phyloP scores from a whole-genome alignment of 1,140 invertebrate genomes.

The Meloidogyne exigua region DNA sequence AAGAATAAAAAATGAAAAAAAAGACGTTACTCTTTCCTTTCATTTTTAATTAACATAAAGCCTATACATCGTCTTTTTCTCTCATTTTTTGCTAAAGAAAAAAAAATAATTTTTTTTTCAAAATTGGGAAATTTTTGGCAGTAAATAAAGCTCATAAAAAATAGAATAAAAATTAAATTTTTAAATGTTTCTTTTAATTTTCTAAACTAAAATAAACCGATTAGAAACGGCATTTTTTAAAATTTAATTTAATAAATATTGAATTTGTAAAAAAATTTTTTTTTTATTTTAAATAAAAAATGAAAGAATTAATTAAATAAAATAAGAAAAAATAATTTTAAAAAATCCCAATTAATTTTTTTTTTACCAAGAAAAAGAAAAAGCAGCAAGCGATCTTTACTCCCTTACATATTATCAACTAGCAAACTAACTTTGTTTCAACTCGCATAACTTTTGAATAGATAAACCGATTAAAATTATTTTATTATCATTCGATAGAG shows the following conservation, averaged over 20 bases:
- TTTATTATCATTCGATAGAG: background rate
- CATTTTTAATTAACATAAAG: background rate
- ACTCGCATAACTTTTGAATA: background rate
- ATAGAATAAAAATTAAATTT: too few species aligned
- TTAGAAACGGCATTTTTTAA: background rate
- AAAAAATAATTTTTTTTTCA: background rate
- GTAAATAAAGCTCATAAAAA: background rate
- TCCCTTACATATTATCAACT: background rate
- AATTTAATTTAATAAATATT: background rate
- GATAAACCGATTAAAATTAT: background rate
- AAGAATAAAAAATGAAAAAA: background rate
- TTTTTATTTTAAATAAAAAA: background rate
- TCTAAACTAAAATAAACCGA: background rate
- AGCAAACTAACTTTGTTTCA: background rate
- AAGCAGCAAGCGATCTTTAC: background rate
- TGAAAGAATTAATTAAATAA: background rate
- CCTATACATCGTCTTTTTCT: too few species aligned
- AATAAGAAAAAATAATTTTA: background rate
- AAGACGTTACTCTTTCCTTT: background rate
- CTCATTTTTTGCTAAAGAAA: background rate
- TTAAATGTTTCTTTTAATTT: background rate
- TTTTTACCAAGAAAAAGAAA: background rate
- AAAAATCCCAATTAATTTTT: background rate
- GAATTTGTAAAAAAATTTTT: background rate
- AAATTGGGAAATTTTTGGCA: background rate